phyloP scores from a whole-genome alignment of 2,888 invertebrate genomes.

The Lypha dubia region DNA sequence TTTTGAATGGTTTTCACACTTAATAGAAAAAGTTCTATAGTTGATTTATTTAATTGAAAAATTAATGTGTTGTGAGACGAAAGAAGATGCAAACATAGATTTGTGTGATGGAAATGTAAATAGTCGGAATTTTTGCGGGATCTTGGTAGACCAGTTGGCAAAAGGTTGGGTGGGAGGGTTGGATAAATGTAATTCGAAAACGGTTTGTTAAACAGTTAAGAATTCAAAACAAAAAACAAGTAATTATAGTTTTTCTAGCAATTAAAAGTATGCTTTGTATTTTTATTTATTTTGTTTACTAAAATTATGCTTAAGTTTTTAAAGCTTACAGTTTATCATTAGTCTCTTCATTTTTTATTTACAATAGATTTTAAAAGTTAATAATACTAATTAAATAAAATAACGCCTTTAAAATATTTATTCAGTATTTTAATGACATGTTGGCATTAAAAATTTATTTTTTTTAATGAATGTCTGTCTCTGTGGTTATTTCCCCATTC shows the following conservation, averaged over 20 bases:
- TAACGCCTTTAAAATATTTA: background rate
- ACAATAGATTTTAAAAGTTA: too few species aligned
- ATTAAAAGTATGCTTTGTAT: too few species aligned
- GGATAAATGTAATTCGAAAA: too few species aligned
- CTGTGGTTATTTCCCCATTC: background rate
- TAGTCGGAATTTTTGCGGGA: background rate
- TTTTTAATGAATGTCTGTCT: background rate
- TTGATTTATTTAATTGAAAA: constrained; percentile 50
- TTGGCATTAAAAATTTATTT: background rate
- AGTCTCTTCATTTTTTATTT: too few species aligned
- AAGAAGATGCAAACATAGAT: background rate
- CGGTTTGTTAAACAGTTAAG: too few species aligned
- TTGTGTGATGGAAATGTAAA: background rate
- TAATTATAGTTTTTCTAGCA: background rate
- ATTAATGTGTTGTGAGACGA: background rate
- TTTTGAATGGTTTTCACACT: constrained; percentile 29
- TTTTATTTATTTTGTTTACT: too few species aligned
- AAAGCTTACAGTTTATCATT: too few species aligned
- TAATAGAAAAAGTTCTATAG: background rate
- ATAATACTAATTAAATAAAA: background rate
- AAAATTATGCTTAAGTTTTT: too few species aligned
- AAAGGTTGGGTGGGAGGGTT: too few species aligned
- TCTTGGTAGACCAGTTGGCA: too few species aligned
- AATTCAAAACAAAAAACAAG: background rate
- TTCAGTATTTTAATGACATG: background rate